phyloP scores from a whole-genome alignment of 2,888 invertebrate genomes.

The Thymelicus acteon region DNA sequence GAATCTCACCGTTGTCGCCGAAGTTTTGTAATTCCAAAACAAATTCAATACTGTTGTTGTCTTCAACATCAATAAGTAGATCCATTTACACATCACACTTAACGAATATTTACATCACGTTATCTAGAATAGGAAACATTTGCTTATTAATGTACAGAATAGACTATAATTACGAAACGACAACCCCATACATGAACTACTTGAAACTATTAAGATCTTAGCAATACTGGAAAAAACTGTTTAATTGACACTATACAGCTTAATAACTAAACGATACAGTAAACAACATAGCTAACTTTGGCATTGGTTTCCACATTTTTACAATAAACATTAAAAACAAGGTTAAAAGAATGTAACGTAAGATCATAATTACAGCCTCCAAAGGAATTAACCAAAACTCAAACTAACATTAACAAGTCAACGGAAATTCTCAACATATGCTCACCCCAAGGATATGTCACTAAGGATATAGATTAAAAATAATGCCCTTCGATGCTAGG shows the following conservation, averaged over 20 bases:
- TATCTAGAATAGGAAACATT: conserved; percentile 84
- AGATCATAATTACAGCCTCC: conserved; percentile 60
- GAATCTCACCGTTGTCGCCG: conserved; percentile 79
- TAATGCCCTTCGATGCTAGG: conserved; percentile 77
- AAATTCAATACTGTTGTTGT: conserved; percentile 59
- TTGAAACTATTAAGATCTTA: conserved; percentile 78
- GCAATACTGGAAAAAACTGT: conserved; percentile 77
- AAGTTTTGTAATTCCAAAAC: conserved; percentile 57
- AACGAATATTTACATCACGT: conserved; percentile 73
- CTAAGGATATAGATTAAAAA: conserved; percentile 64
- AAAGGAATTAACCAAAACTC: conserved; percentile 63
- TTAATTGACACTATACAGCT: conserved; percentile 84
- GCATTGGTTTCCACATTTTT: conserved; percentile 82
- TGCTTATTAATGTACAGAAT: conserved; percentile 77
- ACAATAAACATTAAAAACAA: conserved; percentile 80
- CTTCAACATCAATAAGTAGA: conserved; percentile 82
- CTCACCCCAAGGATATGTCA: conserved; percentile 76
- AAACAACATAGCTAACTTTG: conserved; percentile 85
- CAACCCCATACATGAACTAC: conserved; percentile 70
- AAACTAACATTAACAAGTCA: conserved; percentile 77
- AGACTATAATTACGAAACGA: conserved; percentile 78
- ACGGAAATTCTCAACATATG: conserved; percentile 67
- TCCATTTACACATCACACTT: conserved; percentile 78
- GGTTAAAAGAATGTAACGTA: conserved; percentile 72
- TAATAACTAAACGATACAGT: conserved; percentile 76